Conservation (phyloP, 1,140 invertebrate species). For the Zaprionus taronus region DNA sequence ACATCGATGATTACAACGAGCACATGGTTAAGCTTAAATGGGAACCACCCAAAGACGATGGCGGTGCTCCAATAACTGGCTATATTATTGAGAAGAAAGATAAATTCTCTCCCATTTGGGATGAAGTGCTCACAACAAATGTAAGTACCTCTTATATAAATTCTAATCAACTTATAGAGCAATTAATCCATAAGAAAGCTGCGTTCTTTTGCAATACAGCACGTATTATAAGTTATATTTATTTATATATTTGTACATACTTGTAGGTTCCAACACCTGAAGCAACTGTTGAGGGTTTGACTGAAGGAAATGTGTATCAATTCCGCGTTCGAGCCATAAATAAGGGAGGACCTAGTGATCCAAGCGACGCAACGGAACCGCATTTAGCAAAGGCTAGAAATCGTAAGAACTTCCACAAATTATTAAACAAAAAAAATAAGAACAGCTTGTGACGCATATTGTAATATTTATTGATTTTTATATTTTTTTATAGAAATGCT, state of each 20-base stretch:
- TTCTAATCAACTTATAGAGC: not conserved
- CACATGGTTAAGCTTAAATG: constrained; percentile 97
- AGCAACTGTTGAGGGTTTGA: constrained; percentile 93
- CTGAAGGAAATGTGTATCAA: constrained; percentile 96
- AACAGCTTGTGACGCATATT: not conserved
- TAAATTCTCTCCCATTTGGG: constrained; percentile 94
- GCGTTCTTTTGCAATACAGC: no score
- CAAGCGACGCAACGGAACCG: constrained; percentile 94
- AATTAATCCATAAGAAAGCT: no score
- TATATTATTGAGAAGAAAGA: constrained; percentile 99
- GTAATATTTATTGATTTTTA: constrained; percentile 13
- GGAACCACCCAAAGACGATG: constrained; percentile 94
- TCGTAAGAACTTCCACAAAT: constrained; percentile 87
- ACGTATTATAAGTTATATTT: constrained; percentile 6
- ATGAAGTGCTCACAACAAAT: constrained; percentile 92
- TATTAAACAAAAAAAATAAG: not conserved
- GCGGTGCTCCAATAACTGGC: constrained; percentile 97
- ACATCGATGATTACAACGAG: constrained; percentile 96
- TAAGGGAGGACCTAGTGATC: constrained; percentile 96
- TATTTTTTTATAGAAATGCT: constrained; percentile 16
- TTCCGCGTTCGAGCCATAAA: constrained; percentile 97
- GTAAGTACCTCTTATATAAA: constrained; percentile 84
- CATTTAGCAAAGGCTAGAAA: constrained; percentile 95
- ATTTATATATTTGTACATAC: constrained; percentile 31
- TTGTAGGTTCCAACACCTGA: constrained; percentile 90